Evolutionary conservation across 2,888 invertebrate genomes (phyloP), one percentile per base, ranked within the genome.

Genomic region (Galeopsomyia nigrocyanea): DNA sequence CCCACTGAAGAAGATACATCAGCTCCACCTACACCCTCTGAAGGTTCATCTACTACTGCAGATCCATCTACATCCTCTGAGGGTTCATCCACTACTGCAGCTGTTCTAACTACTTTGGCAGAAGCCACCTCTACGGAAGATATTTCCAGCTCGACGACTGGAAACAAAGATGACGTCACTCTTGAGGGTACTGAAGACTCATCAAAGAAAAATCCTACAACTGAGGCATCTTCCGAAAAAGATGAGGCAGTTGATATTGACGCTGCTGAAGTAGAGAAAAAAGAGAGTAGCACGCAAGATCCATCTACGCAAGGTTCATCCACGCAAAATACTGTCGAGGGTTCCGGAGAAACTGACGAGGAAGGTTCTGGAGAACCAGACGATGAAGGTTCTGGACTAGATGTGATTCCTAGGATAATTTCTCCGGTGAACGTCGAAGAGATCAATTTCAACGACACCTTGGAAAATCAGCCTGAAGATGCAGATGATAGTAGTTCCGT

Each of bases 331-430:
- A 16, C 73, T 7, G 62, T 55, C 56, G 86, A 87, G 57, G 87
- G 86, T 19, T 88, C 88, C 0, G 87, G 83, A 0, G 81, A 81
- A 26, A 78, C 78, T 7, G 82, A 81, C 6, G 82, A 83, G 6
- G 89, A 89, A 21, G 87, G 87, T 75, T 87, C 88, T 3, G 88
- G 88, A 2, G 56, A 39, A 39, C 7, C 39, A 1, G 39, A 39
- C 39, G 39, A 39, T 13, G 84, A 83, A 73, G 80, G 81, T 17
- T 83, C 85, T 0, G 84, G 84, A 21, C 71, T 13, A 39, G 39
- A 39, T 39, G 74, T 22, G 74, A 78, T 77, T 46, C 57, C 72
- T 0, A 75, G 77, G 7, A 82, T 87, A 79, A 78, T 80, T 39
- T 39, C 39, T 39, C 39, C 39, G 7, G 39, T 39, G 5, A 39